phyloP scores from a whole-genome alignment of 2,113 vertebrate species.

The Garra rufa region DNA sequence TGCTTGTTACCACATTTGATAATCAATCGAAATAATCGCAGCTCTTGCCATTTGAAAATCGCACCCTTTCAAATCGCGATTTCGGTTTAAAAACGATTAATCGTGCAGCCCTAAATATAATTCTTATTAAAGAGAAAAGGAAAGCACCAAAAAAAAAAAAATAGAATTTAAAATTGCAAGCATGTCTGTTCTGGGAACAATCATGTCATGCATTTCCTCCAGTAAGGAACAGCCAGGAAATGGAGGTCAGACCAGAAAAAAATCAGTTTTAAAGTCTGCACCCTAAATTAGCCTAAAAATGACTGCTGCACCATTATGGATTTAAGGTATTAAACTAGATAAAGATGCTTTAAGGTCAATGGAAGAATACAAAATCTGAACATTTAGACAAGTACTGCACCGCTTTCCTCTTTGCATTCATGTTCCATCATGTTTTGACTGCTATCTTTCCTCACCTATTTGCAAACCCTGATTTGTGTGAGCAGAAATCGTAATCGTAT shows the following conservation, averaged over 20 bases:
- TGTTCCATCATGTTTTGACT: conserved; percentile 9
- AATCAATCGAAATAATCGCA: too few species aligned
- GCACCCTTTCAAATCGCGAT: too few species aligned
- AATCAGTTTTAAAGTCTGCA: background rate
- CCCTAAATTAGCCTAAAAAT: background rate
- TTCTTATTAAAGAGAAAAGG: background rate
- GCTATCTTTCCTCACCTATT: background rate
- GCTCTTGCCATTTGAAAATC: too few species aligned
- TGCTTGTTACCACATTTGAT: too few species aligned
- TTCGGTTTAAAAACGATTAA: too few species aligned
- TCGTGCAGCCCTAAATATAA: too few species aligned
- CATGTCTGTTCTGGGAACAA: background rate
- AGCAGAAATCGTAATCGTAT: background rate
- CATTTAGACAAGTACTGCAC: background rate
- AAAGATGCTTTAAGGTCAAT: background rate
- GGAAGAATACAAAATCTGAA: background rate
- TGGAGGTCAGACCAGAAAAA: conserved; percentile 40
- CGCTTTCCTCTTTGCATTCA: background rate
- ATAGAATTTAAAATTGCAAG: background rate
- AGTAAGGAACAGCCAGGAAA: conserved; percentile 28
- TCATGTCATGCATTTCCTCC: background rate
- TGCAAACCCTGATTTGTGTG: background rate
- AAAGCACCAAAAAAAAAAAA: background rate
- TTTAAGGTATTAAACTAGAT: background rate
- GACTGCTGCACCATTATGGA: background rate